Base-by-base conservation (phyloP, 2,888 invertebrate genomes). In the Sminthurinus aureus region DNA sequence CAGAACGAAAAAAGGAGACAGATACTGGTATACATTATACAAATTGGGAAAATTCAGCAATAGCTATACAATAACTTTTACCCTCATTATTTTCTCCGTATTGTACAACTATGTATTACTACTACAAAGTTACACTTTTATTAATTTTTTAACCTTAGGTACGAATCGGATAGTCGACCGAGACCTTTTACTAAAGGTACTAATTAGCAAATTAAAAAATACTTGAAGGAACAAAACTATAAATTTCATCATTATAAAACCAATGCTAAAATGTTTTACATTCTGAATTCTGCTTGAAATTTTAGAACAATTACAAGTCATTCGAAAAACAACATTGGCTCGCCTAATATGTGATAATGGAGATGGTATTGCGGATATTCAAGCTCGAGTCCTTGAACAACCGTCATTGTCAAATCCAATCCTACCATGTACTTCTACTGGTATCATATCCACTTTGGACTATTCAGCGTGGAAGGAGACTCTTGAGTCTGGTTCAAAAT, bases 91-190 rank as follows among this genome's bases (percentile, higher is more conserved):
- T n/a, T n/a, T n/a, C n/a, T n/a, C n/a, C n/a, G n/a, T n/a, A n/a
- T n/a, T n/a, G n/a, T n/a, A n/a, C n/a, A n/a, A n/a, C n/a, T n/a
- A n/a, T n/a, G n/a, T n/a, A n/a, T n/a, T n/a, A n/a, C n/a, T n/a
- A n/a, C n/a, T n/a, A n/a, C n/a, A n/a, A n/a, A n/a, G n/a, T n/a
- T n/a, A n/a, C n/a, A n/a, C n/a, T n/a, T 38, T 4, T 38, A 38
- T 38, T 38, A 1, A 38, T 38, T 38, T 38, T 38, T 38, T 6
- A 38, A 38, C 6, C 38, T 38, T 38, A 38, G 38, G 38, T 98
- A 97, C 89, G 98, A 98, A 90, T 97, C 97, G 90, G 97, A 97
- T 89, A 64, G n/a, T 22, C 96, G 96, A 0, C 96, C 96, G 0
- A 92, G 94, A 85, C 93, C 93, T 8, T 96, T 96, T 89, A 93